phyloP scores from a whole-genome alignment of 2,113 vertebrate species.

The Otus sunia region DNA sequence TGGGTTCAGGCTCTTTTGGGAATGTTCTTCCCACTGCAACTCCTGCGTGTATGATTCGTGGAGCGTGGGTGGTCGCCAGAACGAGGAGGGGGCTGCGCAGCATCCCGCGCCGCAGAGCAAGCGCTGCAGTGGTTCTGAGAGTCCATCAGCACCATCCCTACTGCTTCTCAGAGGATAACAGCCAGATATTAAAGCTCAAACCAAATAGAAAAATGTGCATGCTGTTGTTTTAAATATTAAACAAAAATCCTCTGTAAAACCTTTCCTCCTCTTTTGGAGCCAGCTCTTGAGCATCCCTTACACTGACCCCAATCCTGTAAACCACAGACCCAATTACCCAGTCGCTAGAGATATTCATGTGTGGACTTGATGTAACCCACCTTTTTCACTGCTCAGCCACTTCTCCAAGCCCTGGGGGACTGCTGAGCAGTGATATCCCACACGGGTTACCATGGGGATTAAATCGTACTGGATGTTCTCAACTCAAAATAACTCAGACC shows the following conservation, averaged over 20 bases:
- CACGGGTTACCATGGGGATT: slow-evolving; percentile 15
- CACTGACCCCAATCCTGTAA: background rate
- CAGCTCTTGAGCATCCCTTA: background rate
- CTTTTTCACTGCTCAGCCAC: background rate
- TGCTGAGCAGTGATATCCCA: background rate
- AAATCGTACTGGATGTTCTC: background rate
- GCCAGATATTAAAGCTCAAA: background rate
- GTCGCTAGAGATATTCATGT: rapidly evolving
- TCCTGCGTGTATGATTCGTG: background rate
- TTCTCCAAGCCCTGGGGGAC: background rate
- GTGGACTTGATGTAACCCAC: background rate
- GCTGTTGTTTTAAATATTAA: background rate
- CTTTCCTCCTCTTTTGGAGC: background rate
- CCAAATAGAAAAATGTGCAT: background rate
- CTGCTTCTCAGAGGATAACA: background rate
- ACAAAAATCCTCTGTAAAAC: background rate
- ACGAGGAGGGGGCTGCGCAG: background rate
- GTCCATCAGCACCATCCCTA: background rate
- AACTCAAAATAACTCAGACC: background rate
- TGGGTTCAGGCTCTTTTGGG: background rate
- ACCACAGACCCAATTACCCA: background rate
- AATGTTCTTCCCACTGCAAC: background rate
- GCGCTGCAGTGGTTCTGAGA: background rate
- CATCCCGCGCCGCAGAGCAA: rapidly evolving
- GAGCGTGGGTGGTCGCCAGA: rapidly evolving